Conservation (phyloP, 2,797 vertebrate genomes). For the Knipowitschia caucasica region DNA sequence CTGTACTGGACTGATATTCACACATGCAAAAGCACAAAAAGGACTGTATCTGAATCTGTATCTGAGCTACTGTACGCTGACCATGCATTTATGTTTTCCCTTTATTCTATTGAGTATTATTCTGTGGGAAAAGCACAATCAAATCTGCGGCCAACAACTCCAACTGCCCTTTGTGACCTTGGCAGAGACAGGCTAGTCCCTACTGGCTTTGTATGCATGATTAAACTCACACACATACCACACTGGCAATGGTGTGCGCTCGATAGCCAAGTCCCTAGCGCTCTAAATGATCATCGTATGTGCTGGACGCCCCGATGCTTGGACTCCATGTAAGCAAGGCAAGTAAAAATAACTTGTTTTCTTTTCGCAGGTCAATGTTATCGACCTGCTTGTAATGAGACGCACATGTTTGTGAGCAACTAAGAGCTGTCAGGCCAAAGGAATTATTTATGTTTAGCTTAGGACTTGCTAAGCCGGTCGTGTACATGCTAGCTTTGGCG, state of each 20-base stretch:
- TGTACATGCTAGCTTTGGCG: slow-evolving; percentile 37
- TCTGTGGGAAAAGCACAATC: slow-evolving; percentile 55
- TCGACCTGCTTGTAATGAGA: slow-evolving; percentile 50
- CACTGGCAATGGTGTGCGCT: slow-evolving; percentile 32
- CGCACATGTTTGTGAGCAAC: not conserved
- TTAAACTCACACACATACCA: slow-evolving; percentile 32
- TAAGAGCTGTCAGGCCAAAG: slow-evolving; percentile 11
- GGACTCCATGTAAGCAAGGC: slow-evolving; percentile 38
- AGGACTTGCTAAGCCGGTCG: slow-evolving; percentile 47
- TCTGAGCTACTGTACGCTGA: too few relatives aligned
- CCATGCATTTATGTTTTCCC: slow-evolving; percentile 29
- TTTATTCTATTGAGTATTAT: slow-evolving; percentile 39
- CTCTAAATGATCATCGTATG: slow-evolving; percentile 59
- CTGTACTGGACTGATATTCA: too few relatives aligned
- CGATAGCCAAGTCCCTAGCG: slow-evolving; percentile 49
- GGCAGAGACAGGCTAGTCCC: slow-evolving; percentile 51
- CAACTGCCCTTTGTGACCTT: slow-evolving; percentile 63
- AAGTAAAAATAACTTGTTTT: slow-evolving; percentile 34
- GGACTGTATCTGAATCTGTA: too few relatives aligned
- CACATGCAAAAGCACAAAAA: too few relatives aligned
- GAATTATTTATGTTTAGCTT: slow-evolving; percentile 46
- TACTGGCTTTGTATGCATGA: slow-evolving; percentile 35
- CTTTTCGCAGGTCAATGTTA: slow-evolving; percentile 48
- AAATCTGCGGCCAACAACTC: slow-evolving; percentile 51
- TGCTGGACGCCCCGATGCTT: slow-evolving; percentile 15